Evolutionary conservation across 35 echinoderm and acorn worm genomes (phyloP), one percentile per base, ranked within the genome.

Genomic region (Amphiura filiformis): DNA sequence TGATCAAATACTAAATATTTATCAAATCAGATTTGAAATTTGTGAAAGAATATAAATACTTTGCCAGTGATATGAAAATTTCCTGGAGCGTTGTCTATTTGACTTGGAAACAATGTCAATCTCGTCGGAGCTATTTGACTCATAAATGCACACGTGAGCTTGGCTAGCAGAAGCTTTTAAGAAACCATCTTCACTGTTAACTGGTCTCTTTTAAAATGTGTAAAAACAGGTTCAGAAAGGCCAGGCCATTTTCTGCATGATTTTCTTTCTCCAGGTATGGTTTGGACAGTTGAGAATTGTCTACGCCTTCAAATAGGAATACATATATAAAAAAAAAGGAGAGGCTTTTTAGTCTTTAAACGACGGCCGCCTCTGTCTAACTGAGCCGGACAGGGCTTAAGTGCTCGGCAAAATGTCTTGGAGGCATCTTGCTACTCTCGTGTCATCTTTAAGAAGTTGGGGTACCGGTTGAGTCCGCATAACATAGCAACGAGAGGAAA

Each of bases 341-440:
- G 28, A 70, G 4, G 11, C 61, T 70, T 70, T 70, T 70, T 70
- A 70, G 61, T 70, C 28, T 70, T 70, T 70, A 70, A 70, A 11
- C 61, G 61, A 70, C 28, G 61, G 61, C 61, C 61, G 61, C 61
- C 28, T 70, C 17, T n/a, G 61, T 70, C 28, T 70, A 70, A 70
- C 61, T n/a, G 61, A 70, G 61, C 61, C 26, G 61, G 61, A 70
- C 61, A 70, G 61, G 61, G 61, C 61, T 18, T 70, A 70, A 70
- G 61, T 70, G 61, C 61, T 70, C 61, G 61, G 61, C 17, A 70
- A 70, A 70, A 70, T 70, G 61, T 70, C 61, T 70, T 11, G 11
- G 26, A 70, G 61, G 61, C 28, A 70, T 70, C 61, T 70, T 26
- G 7, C 61, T 70, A 70, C 61, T 70, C 28, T 70, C 61, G 28